Evolutionary conservation across 2,888 invertebrate species (phyloP), one percentile per base, ranked within the genome.

Genomic region (Acleris laterana): DNA sequence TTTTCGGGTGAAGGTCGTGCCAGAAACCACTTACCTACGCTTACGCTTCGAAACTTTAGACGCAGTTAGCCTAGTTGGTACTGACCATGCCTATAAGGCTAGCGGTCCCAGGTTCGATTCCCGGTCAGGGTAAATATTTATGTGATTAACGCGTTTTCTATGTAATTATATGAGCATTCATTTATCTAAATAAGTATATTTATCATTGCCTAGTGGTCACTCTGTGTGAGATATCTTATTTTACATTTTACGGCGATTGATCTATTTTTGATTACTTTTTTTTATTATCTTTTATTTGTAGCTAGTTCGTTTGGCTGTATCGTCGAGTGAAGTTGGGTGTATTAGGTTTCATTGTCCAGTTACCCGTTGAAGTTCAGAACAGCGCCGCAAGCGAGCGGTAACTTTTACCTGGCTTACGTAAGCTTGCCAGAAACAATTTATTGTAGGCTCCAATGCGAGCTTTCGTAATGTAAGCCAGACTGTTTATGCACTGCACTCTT

Each of bases 341-440:
- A 20, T 46, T 44, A 59, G 51, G 28, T 22, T 25, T 38, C 13
- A 22, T 50, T 53, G 60, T 32, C 22, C 55, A 32, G 55, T 49
- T 55, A 20, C 55, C 73, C 73, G 78, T 77, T 86, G 85, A 88
- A 89, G 85, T 90, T 88, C 86, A 87, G 82, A 88, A 83, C 83
- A 86, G 79, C 83, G 81, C 80, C 74, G 78, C 80, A 73, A 84
- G 84, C 84, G 81, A 87, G 80, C 81, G 86, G 87, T 86, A 83
- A 92, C 91, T 91, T 92, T 92, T 92, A 92, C 91, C 87, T 82
- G 81, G 72, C 75, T 91, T 90, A 86, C 87, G 87, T 88, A 92
- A 92, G 74, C 69, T 73, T 76, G 83, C 84, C 89, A 86, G 84
- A 83, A 81, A 89, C 88, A 87, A 89, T 90, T 92, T 91, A 90